Evolutionary conservation across 2,113 vertebrate genomes (phyloP).

Genomic region (Aspiorhynchus laticeps): DNA sequence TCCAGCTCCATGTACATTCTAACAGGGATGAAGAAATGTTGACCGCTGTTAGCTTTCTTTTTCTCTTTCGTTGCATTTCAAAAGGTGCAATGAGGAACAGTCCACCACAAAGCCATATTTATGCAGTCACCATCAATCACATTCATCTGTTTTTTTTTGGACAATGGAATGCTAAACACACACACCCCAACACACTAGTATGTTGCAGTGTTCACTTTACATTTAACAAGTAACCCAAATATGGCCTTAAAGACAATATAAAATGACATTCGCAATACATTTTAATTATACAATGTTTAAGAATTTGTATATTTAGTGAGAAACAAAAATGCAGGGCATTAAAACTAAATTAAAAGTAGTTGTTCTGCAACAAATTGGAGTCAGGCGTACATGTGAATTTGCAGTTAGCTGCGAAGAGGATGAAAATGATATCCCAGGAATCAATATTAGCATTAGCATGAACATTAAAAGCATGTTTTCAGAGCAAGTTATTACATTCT

Average conservation of each 20-base stretch:
- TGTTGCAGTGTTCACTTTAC: neutral
- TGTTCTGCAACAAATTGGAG: neutral
- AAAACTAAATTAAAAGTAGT: neutral
- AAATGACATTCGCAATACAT: neutral
- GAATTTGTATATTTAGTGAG: neutral
- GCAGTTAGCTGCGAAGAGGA: neutral
- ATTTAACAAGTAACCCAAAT: neutral
- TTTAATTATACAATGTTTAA: neutral
- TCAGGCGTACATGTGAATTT: neutral
- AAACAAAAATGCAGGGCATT: neutral
- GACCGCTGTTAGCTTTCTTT: constrained; percentile 8
- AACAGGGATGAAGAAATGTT: neutral
- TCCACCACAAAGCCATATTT: constrained; percentile 39
- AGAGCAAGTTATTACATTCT: neutral
- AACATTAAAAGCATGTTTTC: neutral
- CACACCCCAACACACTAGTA: neutral
- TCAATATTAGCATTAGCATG: neutral
- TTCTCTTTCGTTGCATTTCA: no score
- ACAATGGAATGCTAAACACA: constrained; percentile 28
- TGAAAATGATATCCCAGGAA: no score
- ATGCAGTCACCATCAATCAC: constrained; percentile 49
- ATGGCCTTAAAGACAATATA: neutral
- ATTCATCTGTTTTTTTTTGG: constrained; percentile 43
- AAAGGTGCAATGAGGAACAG: constrained; percentile 14
- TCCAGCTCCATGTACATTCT: neutral